Base-by-base conservation (phyloP, 2,797 vertebrate genomes). In the Platyrinchus mystaceus region DNA sequence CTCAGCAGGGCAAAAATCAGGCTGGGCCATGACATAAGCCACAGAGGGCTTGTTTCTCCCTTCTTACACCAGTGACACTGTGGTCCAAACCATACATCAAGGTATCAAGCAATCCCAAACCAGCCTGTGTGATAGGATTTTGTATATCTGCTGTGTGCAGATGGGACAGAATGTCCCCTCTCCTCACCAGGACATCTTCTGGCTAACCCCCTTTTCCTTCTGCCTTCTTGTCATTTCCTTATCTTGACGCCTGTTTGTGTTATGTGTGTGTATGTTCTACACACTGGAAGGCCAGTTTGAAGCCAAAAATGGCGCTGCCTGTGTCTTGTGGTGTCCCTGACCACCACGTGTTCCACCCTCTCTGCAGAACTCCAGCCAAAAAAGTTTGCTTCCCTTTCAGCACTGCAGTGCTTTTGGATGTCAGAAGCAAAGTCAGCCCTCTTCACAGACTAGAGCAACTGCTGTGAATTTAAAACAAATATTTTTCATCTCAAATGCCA, bases 381-480 rank as follows among this genome's bases (percentile, higher is more conserved):
- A 87, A 85, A 43, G 74, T 96, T 95, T 96, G 87, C 93, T 97
- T 97, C 92, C 77, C 88, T 95, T 97, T 93, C 46, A 0, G 39
- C 52, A 21, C 89, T 82, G 67, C 30, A 34, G 92, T 70, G 76
- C 93, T 97, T 96, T 96, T 97, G 92, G 96, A 97, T 93, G 84
- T 94, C 85, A 91, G 85, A 88, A 90, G n/a, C 59, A 85, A 93
- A 3, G 46, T 97, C 97, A 96, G 96, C 89, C 95, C 68, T 93
- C 88, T 95, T 94, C 66, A 79, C 95, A 96, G 94, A 95, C 96
- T 94, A 78, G 84, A 95, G 81, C 67, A 73, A 94, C 96, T 94
- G 96, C 96, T 96, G 96, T 91, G 97, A 97, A 97, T 97, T 94
- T 91, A 93, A 97, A 97, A 93, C 93, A 96, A 96, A 94, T 96